Base-by-base conservation (phyloP, 1,140 invertebrate genomes). In the Centruroides vittatus region DNA sequence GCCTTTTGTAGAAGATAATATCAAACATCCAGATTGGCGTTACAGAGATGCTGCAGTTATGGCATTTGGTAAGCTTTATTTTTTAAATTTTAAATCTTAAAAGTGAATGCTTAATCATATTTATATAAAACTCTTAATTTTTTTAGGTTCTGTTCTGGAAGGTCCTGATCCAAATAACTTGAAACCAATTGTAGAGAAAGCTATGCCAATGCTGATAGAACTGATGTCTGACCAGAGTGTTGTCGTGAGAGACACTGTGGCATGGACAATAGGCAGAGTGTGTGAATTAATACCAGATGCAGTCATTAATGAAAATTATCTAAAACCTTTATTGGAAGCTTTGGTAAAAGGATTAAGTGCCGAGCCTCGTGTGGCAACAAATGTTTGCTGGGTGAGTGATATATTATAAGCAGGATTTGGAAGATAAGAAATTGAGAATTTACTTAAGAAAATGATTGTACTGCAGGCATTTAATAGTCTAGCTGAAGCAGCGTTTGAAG, bases 211-310 rank as follows among this genome's bases (percentile, higher is more conserved):
- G 55, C 76, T 99, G 8, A 97, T 99, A 62, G 82, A 89, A 68
- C 75, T 93, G 0, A 93, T 99, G 86, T 88, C 91, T 67, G 96
- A 99, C 75, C 76, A 73, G 11, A 89, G 88, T 74, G 90, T 98
- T 1, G 88, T 87, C 57, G 95, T 99, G 13, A 78, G 93, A 61
- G 97, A 99, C 72, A 99, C 96, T 11, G 87, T 91, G 0, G 95
- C 96, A 0, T 99, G 97, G 97, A 93, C 93, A 0, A 88, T 99
- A 68, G 94, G 94, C 3, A 81, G 95, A 65, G 93, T 99, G 55
- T 98, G 94, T 76, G 96, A 99, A 75, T 86, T 96, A 52, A 89
- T 97, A 62, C 93, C 94, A 0, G 93, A 96, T 70, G 89, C 93
- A 12, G 94, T 92, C 0, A 89, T 97, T n/a, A 93, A 89, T 74